These are phyloP conservation scores for Apomyelois bistriatella DNA, from an alignment of 2,888 invertebrate genomes.

Conservation along the genomic window DNA sequence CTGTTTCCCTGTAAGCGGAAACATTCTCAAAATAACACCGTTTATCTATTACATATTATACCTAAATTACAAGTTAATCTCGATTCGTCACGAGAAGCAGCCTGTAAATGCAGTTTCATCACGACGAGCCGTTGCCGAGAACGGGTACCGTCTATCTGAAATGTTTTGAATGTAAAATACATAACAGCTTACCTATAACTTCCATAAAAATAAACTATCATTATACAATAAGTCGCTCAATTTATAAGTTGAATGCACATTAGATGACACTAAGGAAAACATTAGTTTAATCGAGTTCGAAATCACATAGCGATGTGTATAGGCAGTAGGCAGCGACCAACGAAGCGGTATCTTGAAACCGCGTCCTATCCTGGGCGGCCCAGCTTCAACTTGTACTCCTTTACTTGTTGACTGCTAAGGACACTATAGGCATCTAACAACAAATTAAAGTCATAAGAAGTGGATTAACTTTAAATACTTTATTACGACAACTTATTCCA, in stretches of 20 bases:
- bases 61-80: constrained; percentile 75
- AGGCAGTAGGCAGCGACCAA: constrained; percentile 48
- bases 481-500: constrained; percentile 80
- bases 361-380: background rate
- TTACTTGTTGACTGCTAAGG: constrained; percentile 30
- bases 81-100: constrained; percentile 67
- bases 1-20: constrained; percentile 54
- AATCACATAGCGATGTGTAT: constrained; percentile 63
- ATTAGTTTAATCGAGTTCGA: constrained; percentile 26
- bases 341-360: constrained; percentile 9
- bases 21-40: constrained; percentile 68
- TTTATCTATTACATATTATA: constrained; percentile 73
- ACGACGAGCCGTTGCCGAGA: constrained; percentile 54
- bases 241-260: constrained; percentile 47
- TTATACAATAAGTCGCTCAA: constrained; percentile 69
- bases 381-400: background rate
- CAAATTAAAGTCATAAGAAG: constrained; percentile 68
- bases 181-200: constrained; percentile 79
- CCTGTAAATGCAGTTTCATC: constrained; percentile 72
- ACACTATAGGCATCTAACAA: constrained; percentile 49
- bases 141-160: constrained; percentile 52
- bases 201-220: constrained; percentile 75
- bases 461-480: constrained; percentile 79
- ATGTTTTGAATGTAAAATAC: constrained; percentile 66
- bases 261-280: constrained; percentile 41